Evolutionary conservation across 2,888 invertebrate genomes (phyloP), one percentile per base, ranked within the genome.

Genomic region (Conomelus anceps): DNA sequence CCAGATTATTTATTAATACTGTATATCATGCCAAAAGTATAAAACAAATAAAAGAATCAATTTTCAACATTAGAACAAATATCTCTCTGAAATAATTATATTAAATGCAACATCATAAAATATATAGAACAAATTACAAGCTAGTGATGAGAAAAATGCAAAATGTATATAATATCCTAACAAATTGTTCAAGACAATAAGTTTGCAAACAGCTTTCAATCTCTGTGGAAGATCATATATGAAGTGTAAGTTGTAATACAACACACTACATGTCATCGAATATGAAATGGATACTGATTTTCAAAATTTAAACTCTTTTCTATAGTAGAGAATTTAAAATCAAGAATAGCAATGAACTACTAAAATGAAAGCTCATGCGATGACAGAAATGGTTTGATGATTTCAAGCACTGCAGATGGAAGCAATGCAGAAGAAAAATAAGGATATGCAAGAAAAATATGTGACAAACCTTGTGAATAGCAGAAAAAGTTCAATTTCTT

Each of bases 371-470:
- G 86, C 86, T 86, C 86, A 86, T 86, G 86, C 86, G 24, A 23
- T 86, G 86, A 86, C 17, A 63, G 7, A 13, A 63, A 63, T 63
- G 63, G 63, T 63, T n/a, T 20, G 29, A 23, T 86, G 22, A 86
- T 86, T 24, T 86, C 86, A 86, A 29, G 86, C 86, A 86, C 86
- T 86, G 86, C 86, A 86, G 22, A 24, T 86, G 24, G 29, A 86
- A 86, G 86, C 86, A 86, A 86, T 86, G 86, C 86, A 86, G 24
- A 86, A 29, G 29, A 86, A 86, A 86, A 86, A 86, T 63, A 63
- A 63, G 63, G n/a, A 63, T n/a, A 63, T 63, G 63, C 63, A 63
- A 63, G 63, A 63, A 63, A 63, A 63, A 63, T 63, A 63, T 63
- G 63, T 63, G 63, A 63, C 63, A 63, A 63, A 63, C 63, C 63